Conservation (phyloP, 2,888 invertebrate species). For the Spodoptera exigua region DNA sequence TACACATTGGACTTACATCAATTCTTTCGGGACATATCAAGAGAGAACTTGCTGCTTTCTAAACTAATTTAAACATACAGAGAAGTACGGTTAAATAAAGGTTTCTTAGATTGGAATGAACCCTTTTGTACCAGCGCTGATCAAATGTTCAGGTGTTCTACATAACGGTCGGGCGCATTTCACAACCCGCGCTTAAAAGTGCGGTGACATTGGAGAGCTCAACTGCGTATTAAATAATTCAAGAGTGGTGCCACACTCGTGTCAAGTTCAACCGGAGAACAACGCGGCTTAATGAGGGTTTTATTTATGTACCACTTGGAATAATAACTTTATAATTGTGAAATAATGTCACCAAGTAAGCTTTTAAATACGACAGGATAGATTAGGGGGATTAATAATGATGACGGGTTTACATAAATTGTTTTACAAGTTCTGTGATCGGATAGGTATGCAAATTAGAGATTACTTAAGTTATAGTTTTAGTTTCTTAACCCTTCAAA, state of each 20-base stretch:
- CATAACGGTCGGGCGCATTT: slow-evolving; percentile 18
- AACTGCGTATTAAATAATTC: slow-evolving; percentile 48
- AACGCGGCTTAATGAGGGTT: slow-evolving; percentile 30
- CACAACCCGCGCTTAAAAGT: slow-evolving; percentile 22
- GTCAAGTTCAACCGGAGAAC: slow-evolving; percentile 36
- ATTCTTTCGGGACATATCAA: no score
- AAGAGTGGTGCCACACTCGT: slow-evolving; percentile 33
- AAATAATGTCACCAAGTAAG: not conserved
- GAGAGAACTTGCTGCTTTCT: no score
- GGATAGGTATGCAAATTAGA: slow-evolving; percentile 11
- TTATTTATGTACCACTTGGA: slow-evolving; percentile 21
- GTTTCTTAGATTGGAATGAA: not conserved
- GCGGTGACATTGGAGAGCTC: slow-evolving; percentile 32
- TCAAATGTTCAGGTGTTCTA: slow-evolving; percentile 11
- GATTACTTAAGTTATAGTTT: slow-evolving; percentile 4
- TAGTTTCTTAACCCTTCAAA: slow-evolving; percentile 7
- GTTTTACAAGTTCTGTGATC: slow-evolving; percentile 7
- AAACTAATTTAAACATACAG: not conserved
- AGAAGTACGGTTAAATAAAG: no score
- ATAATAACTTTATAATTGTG: slow-evolving; percentile 12
- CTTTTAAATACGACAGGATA: not conserved
- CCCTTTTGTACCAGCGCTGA: not conserved
- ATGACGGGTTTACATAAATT: slow-evolving; percentile 7
- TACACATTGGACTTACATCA: no score
- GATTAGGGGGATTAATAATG: not conserved